phyloP scores from a whole-genome alignment of 2,797 vertebrate species.

The Prunella strophiata region DNA sequence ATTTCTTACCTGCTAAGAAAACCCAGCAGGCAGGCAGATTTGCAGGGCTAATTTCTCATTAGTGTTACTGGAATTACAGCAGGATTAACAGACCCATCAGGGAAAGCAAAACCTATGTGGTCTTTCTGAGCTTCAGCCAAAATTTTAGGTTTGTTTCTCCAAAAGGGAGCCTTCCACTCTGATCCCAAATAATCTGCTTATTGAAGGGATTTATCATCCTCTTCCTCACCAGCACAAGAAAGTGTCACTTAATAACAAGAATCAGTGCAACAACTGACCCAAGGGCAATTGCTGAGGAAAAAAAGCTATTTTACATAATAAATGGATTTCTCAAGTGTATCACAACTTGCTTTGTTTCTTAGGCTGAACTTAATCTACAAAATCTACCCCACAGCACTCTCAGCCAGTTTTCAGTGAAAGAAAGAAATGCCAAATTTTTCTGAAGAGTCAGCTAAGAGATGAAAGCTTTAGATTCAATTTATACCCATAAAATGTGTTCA shows the following conservation, averaged over 20 bases:
- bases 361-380: neutral
- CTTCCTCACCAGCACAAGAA: neutral
- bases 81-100: neutral
- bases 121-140: neutral
- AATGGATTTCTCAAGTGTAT: slow-evolving; percentile 15
- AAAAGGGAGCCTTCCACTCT: neutral
- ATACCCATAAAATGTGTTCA: neutral
- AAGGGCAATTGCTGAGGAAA: neutral
- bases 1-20: neutral
- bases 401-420: neutral
- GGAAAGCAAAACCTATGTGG: neutral
- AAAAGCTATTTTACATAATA: neutral
- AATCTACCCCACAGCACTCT: neutral
- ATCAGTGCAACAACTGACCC: neutral
- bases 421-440: slow-evolving; percentile 18
- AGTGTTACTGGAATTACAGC: neutral
- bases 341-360: neutral
- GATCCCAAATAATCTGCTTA: neutral
- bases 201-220: neutral
- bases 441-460: neutral
- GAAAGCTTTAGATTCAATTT: neutral
- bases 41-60: slow-evolving; percentile 34
- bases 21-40: neutral
- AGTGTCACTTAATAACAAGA: neutral
- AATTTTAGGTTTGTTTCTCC: neutral